These are phyloP conservation scores for Hemibagrus guttatus DNA, from an alignment of 2,797 vertebrate genomes.

Conservation along the genomic window DNA sequence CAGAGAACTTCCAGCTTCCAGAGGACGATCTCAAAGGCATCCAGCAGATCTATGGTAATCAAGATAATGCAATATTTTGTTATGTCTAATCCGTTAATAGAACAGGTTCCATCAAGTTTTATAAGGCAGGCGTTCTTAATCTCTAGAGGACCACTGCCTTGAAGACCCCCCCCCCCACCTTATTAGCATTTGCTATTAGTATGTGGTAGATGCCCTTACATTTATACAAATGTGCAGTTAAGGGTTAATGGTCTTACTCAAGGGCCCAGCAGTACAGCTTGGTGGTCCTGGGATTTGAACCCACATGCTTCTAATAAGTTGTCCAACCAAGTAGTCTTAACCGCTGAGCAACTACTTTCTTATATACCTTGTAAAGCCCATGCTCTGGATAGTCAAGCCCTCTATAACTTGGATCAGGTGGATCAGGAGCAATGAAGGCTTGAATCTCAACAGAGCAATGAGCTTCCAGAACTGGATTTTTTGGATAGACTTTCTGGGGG, in stretches of 20 bases:
- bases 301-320: too few species aligned
- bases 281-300: too few species aligned
- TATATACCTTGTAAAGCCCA: background rate
- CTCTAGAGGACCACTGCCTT: background rate
- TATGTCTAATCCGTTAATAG: background rate
- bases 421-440: background rate
- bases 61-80: background rate
- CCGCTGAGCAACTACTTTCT: too few species aligned
- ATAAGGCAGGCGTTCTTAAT: background rate
- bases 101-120: background rate
- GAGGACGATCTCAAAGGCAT: constrained; percentile 91
- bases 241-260: too few species aligned
- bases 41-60: constrained; percentile 92
- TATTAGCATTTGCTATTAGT: background rate
- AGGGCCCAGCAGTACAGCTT: too few species aligned
- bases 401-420: background rate
- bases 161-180: background rate
- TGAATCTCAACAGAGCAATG: background rate
- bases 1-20: constrained; percentile 89
- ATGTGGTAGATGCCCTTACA: too few species aligned
- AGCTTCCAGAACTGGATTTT: background rate
- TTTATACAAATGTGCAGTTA: too few species aligned
- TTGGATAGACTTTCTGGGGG: background rate
- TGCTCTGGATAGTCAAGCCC: background rate
- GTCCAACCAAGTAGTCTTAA: too few species aligned